phyloP scores from a whole-genome alignment of 35 echinoderm and acorn worm genomes.

The Strongylocentrotus purpuratus region DNA sequence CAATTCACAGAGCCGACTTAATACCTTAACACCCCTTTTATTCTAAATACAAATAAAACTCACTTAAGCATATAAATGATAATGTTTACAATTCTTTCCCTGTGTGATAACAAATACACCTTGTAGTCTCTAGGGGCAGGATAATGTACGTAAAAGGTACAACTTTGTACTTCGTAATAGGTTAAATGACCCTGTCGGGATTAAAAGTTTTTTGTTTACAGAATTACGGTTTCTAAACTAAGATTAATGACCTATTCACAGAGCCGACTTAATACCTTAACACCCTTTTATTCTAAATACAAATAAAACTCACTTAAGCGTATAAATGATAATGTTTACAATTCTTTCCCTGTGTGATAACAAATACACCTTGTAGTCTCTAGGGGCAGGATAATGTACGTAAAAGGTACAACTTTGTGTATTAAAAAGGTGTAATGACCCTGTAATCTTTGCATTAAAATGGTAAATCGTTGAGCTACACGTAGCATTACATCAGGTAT shows the following conservation, averaged over 20 bases:
- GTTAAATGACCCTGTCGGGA: background rate
- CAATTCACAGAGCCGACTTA: background rate
- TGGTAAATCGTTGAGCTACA: too few species aligned
- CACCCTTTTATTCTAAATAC: background rate
- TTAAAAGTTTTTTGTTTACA: background rate
- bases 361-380: too few species aligned
- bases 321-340: background rate
- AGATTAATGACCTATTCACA: background rate
- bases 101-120: too few species aligned
- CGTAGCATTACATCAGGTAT: too few species aligned
- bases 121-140: too few species aligned
- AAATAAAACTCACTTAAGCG: background rate
- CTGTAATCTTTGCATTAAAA: too few species aligned
- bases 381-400: too few species aligned
- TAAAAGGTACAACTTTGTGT: too few species aligned
- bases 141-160: too few species aligned
- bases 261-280: background rate
- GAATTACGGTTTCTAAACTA: too few species aligned
- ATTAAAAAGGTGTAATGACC: background rate
- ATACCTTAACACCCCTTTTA: background rate
- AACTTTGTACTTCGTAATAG: too few species aligned
- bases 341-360: background rate
- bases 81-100: background rate
- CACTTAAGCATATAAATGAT: background rate
- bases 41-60: too few species aligned